Evolutionary conservation across 2,797 vertebrate genomes (phyloP), one percentile per base, ranked within the genome.

Genomic region (Helicolenus hilgendorfi): DNA sequence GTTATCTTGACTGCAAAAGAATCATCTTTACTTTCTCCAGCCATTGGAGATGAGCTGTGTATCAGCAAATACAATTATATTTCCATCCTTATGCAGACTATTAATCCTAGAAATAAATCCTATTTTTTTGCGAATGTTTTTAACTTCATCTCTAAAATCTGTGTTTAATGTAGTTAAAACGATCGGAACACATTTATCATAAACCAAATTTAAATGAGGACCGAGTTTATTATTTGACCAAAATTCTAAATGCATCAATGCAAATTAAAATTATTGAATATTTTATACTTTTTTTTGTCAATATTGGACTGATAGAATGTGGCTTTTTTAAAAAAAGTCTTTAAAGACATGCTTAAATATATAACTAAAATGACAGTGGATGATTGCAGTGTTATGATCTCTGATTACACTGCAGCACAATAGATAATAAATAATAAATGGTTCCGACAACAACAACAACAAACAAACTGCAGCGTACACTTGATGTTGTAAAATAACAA

Each of bases 401-500:
- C 11, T 55, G 36, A 69, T 49, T 59, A 18, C 38, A 63, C 14
- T 63, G 31, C 58, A 56, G 56, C 58, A 72, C 55, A 41, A 60
- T 53, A 53, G n/a, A 64, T n/a, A 58, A 49, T 83, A 18, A 70
- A 83, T 63, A 41, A 71, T 45, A 45, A 45, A 69, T 64, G 64
- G 6, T 18, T 69, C n/a, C 24, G n/a, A 27, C 14, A 18, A 77
- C 41, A 18, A 45, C 41, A 27, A 41, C 11, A 26, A 26, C 7
- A 55, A 24, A 59, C 10, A 20, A 22, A 1, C 59, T 35, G 26
- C 5, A 53, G 26, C 3, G 7, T 26, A 6, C 33, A 11, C 60
- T 77, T 74, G 65, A 83, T 85, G 35, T 60, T 45, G 24, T 15
- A 41, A 68, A 82, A 85, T 59, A n/a, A 41, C 35, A 69, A 49